Base-by-base conservation (phyloP, 1,140 invertebrate genomes). In the Calliopsis andreniformis region DNA sequence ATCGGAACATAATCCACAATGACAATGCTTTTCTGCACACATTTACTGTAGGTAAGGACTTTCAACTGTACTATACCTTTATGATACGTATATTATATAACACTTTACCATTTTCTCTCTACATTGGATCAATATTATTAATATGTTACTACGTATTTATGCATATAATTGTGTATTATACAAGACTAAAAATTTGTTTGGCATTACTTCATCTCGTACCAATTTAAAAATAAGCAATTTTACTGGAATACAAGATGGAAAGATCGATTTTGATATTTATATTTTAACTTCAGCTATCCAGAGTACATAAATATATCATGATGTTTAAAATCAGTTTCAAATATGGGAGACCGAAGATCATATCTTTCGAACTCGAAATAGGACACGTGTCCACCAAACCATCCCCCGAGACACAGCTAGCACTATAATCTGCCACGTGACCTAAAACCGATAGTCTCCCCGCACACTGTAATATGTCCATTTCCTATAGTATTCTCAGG, bases 401-500 rank as follows among this genome's bases (percentile, higher is more conserved):
- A 67, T 75, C 62, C 63, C 71, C 10, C 30, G 51, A 25, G 63
- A 75, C 39, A 75, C 51, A 58, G 53, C 51, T 55, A 32, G 51
- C 32, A n/a, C 39, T 47, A 39, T 63, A 75, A 75, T 75, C 71
- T 67, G 63, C 62, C 62, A 75, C 71, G 71, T 75, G 71, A 75
- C 62, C 59, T 56, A 67, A 71, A 71, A 71, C 35, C 43, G 30
- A 49, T 23, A 16, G 43, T 45, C 67, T 16, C 49, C 28, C 10
- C 20, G 42, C 47, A 67, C 63, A 47, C 71, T 75, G 67, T 75
- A 73, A 75, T 67, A 75, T 51, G 25, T 39, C 62, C 39, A 67
- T 58, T 58, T 58, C 42, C 55, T 47, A 56, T 67, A 58, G 49
- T 56, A 67, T 30, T 67, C 18, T 39, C 63, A 47, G 28, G 62